phyloP scores from a whole-genome alignment of 2,888 invertebrate genomes.

The Salpingus planirostris region DNA sequence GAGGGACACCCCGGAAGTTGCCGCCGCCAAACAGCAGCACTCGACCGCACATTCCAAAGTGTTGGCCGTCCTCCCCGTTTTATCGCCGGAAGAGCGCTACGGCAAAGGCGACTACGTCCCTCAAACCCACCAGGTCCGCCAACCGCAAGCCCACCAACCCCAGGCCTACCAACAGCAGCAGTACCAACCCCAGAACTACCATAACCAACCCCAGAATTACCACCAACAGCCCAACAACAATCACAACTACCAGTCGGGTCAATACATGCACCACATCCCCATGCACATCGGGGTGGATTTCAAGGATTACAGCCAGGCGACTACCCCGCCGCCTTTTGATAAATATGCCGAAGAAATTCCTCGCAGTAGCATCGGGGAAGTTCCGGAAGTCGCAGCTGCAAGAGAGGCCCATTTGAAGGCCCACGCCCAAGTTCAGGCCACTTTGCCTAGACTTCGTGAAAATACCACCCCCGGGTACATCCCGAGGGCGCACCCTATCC shows the following conservation, averaged over 20 bases:
- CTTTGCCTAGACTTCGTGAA: not conserved
- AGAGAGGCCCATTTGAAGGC: slow-evolving; percentile 18
- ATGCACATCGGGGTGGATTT: no score
- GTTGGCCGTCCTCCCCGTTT: slow-evolving; percentile 15
- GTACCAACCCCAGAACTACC: slow-evolving; percentile 3
- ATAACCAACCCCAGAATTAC: not conserved
- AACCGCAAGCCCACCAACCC: not conserved
- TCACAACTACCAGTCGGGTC: not conserved
- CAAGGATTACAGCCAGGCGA: no score
- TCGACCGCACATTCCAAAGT: slow-evolving; percentile 15
- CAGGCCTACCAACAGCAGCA: not conserved
- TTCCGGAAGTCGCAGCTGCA: slow-evolving; percentile 26
- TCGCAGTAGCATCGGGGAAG: slow-evolving; percentile 19
- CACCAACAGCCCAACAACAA: not conserved
- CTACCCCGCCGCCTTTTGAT: slow-evolving; percentile 1
- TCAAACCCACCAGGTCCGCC: not conserved
- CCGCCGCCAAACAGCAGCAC: slow-evolving; percentile 19
- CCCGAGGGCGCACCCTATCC: no score
- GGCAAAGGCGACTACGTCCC: slow-evolving; percentile 1
- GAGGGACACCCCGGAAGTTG: slow-evolving; percentile 22
- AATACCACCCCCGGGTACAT: no score
- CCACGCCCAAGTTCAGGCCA: not conserved
- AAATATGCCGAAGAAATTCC: not conserved
- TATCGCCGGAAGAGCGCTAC: slow-evolving; percentile 15
- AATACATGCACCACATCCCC: no score